Base-by-base conservation (phyloP, 2,797 vertebrate species). In the Schizothorax lantsangensis region DNA sequence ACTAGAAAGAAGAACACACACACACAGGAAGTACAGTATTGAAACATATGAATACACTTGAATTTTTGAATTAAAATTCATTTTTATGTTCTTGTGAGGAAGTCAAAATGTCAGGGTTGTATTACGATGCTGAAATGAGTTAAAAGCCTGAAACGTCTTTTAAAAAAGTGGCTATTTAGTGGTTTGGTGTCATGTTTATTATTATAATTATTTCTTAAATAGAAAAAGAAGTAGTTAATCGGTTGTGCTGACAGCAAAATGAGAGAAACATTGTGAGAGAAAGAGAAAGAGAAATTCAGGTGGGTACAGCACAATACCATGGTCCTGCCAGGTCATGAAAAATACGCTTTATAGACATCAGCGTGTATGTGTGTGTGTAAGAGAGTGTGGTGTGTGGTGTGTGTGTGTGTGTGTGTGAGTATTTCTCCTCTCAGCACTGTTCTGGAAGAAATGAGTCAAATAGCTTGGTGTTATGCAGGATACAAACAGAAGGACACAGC, bases 401-500 rank as follows among this genome's bases (percentile, higher is more conserved):
- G n/a, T n/a, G n/a, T n/a, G n/a, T n/a, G n/a, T n/a, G n/a, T 36
- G 23, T 26, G 57, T 77, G 45, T 26, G 73, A 38, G 57, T 17
- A 19, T 78, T 47, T 81, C 11, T 49, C 26, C 30, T 36, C 57
- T 84, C 30, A 78, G 23, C 7, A 26, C 33, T 19, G 21, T 66
- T 75, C 47, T 52, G 19, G 36, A 71, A 79, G 11, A 85, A 79
- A 71, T 19, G 2, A 38, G 43, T 77, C 21, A 66, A 69, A 54
- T 8, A 85, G 17, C 75, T 85, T 45, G 17, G 36, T 85, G 23
- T 71, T 79, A 72, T 79, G 26, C 84, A 47, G 52, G 49, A 33
- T 66, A 38, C 72, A 84, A 71, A 79, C 26, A 59, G 36, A 71
- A 71, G 11, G 19, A 79, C 64, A 72, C 3, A 0, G 75, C 49